phyloP scores from a whole-genome alignment of 2,113 vertebrate genomes.

The Salminus brasiliensis region DNA sequence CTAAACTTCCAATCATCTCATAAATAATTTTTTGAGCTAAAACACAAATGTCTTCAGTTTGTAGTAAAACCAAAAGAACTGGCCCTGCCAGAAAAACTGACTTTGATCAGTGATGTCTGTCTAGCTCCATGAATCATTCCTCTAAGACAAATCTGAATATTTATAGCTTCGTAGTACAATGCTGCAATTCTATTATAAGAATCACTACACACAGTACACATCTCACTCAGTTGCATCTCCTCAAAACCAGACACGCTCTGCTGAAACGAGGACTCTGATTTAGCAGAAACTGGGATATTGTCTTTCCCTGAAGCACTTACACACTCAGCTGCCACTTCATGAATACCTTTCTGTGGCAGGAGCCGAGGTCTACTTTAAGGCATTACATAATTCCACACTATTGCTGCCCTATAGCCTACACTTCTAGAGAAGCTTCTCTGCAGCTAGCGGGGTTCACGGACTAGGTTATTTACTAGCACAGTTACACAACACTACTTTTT shows the following conservation, averaged over 20 bases:
- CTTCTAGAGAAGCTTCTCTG: not conserved
- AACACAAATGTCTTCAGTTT: no score
- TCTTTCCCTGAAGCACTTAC: not conserved
- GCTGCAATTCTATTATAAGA: not conserved
- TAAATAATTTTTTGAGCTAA: no score
- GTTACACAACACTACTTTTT: not conserved
- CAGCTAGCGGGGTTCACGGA: not conserved
- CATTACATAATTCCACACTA: constrained; percentile 8
- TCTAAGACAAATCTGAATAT: no score
- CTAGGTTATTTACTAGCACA: not conserved
- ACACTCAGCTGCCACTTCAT: not conserved
- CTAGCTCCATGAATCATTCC: no score
- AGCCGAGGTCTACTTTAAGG: not conserved
- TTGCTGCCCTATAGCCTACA: not conserved
- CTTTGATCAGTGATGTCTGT: no score
- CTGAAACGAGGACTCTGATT: not conserved
- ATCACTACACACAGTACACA: not conserved
- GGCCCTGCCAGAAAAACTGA: no score
- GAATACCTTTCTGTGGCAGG: not conserved
- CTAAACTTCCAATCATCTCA: no score
- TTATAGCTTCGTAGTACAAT: not conserved
- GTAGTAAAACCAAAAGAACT: no score
- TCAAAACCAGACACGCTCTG: not conserved
- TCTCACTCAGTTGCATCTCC: not conserved
- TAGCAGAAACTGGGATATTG: not conserved